Base-by-base conservation (phyloP, 2,113 vertebrate genomes). In the Oncorhynchus tshawytscha region DNA sequence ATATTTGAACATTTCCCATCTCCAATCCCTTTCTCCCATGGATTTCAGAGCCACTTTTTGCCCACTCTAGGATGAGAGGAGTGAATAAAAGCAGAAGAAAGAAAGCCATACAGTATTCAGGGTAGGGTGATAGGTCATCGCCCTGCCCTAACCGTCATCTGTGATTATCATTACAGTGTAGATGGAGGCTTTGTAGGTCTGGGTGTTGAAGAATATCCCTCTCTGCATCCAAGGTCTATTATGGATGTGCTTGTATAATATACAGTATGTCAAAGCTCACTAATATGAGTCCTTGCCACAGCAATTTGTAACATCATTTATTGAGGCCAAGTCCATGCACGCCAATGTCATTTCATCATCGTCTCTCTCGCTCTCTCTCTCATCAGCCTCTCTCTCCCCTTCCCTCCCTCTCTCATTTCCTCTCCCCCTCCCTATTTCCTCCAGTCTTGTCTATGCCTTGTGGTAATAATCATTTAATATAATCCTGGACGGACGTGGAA, bases 381-480 rank as follows among this genome's bases (percentile, higher is more conserved):
- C 48, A 13, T 51, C 15, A 16, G 1, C 16, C 51, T 54, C 51
- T 54, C 51, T 54, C 15, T 5, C 13, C 5, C 51, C 5, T 2
- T 54, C 15, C 5, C 51, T 54, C 51, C 5, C 51, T 54, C 15
- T 18, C 51, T 54, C 51, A 4, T 3, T 18, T 15, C 5, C 49
- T 54, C 15, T 54, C 49, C 16, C 51, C 16, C 5, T 54, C 51
- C 16, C 51, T 54, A 16, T 18, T 18, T 54, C 13, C 27, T n/a
- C 73, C 59, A 54, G 22, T 48, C 69, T 22, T 13, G 54, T 67
- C 54, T 64, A 5, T 24, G 13, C 34, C 67, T 78, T 78, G 34
- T 16, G 66, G 66, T 29, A 51, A 25, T 81, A 72, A 80, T 89
- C 83, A 70, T 79, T 62, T 60, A 65, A 80, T 82, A 76, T 81